These are phyloP conservation scores for Jacana jacana DNA, from an alignment of 2,113 vertebrate genomes.

Conservation along the genomic window DNA sequence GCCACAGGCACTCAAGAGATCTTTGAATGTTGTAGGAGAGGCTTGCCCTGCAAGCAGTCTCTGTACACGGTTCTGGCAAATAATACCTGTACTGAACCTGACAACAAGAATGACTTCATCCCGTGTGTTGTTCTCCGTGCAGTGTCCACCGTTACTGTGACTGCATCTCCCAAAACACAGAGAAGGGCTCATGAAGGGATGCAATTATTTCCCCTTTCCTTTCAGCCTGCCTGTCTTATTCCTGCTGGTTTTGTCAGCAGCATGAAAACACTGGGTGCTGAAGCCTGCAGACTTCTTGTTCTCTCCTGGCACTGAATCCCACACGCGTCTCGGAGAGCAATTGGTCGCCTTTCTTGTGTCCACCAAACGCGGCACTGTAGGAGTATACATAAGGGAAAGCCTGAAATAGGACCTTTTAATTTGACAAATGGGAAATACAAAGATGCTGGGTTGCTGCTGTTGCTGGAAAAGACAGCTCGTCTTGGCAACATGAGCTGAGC, in stretches of 20 bases:
- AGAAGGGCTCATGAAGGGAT: background rate
- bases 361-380: background rate
- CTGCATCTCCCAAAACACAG: background rate
- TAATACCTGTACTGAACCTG: background rate
- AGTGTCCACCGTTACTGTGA: background rate
- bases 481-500: background rate
- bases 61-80: background rate
- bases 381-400: background rate
- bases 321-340: background rate
- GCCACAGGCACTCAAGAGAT: background rate
- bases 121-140: background rate
- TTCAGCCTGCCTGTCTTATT: background rate
- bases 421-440: constrained; percentile 3
- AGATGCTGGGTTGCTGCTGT: background rate
- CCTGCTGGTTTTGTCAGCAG: background rate
- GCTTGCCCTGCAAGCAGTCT: background rate
- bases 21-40: background rate
- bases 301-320: background rate
- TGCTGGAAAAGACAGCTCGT: background rate
- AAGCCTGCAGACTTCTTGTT: background rate
- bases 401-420: background rate
- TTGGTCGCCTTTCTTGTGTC: constrained; percentile 1
- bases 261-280: background rate
- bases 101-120: background rate
- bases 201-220: background rate